Percentiles rank a stretch among this genome's conserved stretches.
phyloP scores from a whole-genome alignment of 2,113 vertebrate genomes.

The Sinocyclocheilus maitianheensis region DNA sequence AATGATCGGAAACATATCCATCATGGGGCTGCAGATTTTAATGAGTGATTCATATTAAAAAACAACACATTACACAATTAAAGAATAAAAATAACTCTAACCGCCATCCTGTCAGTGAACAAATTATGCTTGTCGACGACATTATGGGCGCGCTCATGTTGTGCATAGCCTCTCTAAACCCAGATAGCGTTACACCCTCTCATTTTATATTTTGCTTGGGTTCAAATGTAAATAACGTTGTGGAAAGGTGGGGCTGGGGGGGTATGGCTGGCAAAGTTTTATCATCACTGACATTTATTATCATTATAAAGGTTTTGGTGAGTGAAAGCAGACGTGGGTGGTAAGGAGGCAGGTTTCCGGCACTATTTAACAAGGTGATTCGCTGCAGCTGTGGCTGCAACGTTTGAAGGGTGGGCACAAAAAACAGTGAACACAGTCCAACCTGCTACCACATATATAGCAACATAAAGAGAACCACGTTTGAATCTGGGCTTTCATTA shows the following conservation, averaged over 20 bases:
- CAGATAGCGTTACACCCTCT: slow-evolving; percentile 37
- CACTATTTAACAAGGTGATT: slow-evolving; percentile 31
- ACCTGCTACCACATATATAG: slow-evolving; percentile 12
- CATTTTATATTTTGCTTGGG: slow-evolving; percentile 38
- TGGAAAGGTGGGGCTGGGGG: slow-evolving; percentile 2
- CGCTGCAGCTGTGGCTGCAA: slow-evolving; percentile 21
- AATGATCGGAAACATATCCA: background rate
- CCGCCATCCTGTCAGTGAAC: background rate
- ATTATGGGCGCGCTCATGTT: background rate
- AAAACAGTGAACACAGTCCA: slow-evolving; percentile 13
- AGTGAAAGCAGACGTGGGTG: slow-evolving; percentile 43
- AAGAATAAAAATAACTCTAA: slow-evolving; percentile 36
- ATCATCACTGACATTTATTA: slow-evolving; percentile 42
- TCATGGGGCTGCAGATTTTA: slow-evolving; percentile 25
- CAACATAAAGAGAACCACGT: background rate
- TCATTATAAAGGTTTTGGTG: slow-evolving; percentile 30
- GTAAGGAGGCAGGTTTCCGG: slow-evolving; percentile 31
- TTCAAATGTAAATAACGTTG: slow-evolving; percentile 27
- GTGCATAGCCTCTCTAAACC: background rate
- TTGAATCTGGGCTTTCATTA: background rate
- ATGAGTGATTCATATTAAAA: slow-evolving; percentile 36
- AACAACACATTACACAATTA: slow-evolving; percentile 10
- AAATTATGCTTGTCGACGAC: slow-evolving; percentile 7
- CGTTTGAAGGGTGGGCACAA: slow-evolving; percentile 6
- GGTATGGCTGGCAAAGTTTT: slow-evolving; percentile 14